These are phyloP conservation scores for Bombycilla garrulus DNA, from an alignment of 2,113 vertebrate genomes.

Conservation along the genomic window DNA sequence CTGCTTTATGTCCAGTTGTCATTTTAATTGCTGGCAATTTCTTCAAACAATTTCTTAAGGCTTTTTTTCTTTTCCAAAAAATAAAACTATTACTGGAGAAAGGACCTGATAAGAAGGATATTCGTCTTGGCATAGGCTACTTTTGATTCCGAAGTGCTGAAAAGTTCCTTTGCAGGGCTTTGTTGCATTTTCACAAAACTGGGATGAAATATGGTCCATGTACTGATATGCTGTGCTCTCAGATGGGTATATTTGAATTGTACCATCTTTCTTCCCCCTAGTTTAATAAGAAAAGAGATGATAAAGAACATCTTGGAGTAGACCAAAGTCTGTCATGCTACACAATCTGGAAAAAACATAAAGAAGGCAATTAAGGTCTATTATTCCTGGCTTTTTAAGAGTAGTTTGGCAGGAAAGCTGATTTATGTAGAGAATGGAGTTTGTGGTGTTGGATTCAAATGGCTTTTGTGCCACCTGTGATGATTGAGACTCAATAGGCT, in stretches of 20 bases:
- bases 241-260: not conserved
- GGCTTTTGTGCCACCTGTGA: not conserved
- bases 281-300: not conserved
- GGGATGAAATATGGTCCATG: not conserved
- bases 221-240: not conserved
- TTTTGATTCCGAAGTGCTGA: not conserved
- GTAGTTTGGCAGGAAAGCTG: not conserved
- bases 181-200: not conserved
- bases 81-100: not conserved
- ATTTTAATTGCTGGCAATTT: not conserved
- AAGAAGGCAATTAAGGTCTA: not conserved
- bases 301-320: not conserved
- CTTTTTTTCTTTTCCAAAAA: not conserved
- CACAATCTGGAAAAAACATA: not conserved
- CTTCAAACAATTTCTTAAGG: not conserved
- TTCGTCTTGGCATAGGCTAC: not conserved
- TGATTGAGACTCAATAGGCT: not conserved
- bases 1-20: not conserved
- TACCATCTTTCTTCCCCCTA: not conserved
- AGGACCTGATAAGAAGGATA: not conserved
- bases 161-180: not conserved
- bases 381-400: not conserved
- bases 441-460: not conserved
- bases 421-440: not conserved
- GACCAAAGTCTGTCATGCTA: not conserved